Evolutionary conservation across 2,888 invertebrate species (phyloP).

Genomic region (Sarcophaga carnaria): DNA sequence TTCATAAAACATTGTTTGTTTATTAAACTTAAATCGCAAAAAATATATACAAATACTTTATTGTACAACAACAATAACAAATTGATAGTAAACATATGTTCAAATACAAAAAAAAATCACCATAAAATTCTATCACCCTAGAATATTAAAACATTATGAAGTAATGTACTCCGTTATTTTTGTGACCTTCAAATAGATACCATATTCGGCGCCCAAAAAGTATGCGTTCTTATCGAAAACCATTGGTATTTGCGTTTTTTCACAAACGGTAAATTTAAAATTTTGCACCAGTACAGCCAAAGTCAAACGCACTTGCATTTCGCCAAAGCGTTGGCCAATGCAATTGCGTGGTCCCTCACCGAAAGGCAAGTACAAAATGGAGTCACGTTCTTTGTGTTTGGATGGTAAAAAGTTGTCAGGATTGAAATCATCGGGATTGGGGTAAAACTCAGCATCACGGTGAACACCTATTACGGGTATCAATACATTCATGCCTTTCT

Average conservation of each 20-base stretch:
- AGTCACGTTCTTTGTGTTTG: constrained; percentile 83
- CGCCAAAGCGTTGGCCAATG: constrained; percentile 78
- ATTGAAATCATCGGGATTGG: constrained; percentile 74
- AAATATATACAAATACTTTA: background rate
- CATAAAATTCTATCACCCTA: no score
- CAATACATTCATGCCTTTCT: constrained; percentile 76
- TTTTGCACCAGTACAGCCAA: constrained; percentile 74
- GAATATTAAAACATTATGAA: background rate
- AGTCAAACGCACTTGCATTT: constrained; percentile 77
- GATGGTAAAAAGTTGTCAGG: constrained; percentile 83
- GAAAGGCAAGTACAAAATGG: constrained; percentile 77
- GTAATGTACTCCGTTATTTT: background rate
- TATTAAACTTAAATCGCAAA: background rate
- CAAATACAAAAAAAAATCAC: background rate
- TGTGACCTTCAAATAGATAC: constrained; percentile 70
- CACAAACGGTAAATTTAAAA: constrained; percentile 74
- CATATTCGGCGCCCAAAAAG: constrained; percentile 70
- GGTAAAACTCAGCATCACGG: constrained; percentile 83
- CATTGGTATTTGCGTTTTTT: constrained; percentile 74
- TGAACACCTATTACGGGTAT: constrained; percentile 82
- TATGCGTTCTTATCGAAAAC: constrained; percentile 67
- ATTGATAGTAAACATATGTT: background rate
- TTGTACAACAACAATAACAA: background rate
- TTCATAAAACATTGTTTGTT: background rate
- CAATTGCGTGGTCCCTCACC: constrained; percentile 80